These are phyloP conservation scores for Valencia hispanica DNA, from an alignment of 2,797 vertebrate genomes.

Conservation along the genomic window DNA sequence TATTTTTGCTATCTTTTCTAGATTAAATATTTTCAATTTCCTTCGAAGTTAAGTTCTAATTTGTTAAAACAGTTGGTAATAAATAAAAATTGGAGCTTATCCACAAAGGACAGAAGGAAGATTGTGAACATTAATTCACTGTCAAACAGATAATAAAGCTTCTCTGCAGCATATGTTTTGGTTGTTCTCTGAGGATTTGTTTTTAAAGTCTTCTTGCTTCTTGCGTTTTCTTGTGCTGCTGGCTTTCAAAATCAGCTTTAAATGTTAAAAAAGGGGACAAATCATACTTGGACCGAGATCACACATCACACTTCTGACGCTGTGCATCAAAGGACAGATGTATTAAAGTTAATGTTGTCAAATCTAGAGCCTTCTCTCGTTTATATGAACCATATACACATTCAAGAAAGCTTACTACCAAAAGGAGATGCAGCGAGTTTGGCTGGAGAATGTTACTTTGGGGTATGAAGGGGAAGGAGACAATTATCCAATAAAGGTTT, in stretches of 20 bases:
- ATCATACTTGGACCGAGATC: conserved; percentile 45
- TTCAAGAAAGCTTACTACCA: conserved; percentile 38
- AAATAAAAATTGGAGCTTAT: conserved; percentile 6
- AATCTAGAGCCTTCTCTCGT: conserved; percentile 52
- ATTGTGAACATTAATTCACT: conserved; percentile 41
- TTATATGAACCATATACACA: conserved; percentile 36
- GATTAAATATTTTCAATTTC: not conserved
- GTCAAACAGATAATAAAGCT: conserved; percentile 28
- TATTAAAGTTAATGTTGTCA: conserved; percentile 61
- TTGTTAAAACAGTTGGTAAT: conserved; percentile 3
- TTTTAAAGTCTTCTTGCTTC: conserved; percentile 23
- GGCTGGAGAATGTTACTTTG: conserved; percentile 42
- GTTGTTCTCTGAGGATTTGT: conserved; percentile 29
- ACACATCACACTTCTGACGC: conserved; percentile 43
- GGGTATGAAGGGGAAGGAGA: conserved; percentile 49
- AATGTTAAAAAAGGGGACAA: conserved; percentile 45
- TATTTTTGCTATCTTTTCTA: too few relatives aligned
- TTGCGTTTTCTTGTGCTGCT: too few relatives aligned
- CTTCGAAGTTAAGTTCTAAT: not conserved
- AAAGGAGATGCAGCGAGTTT: conserved; percentile 59
- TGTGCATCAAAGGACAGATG: conserved; percentile 52
- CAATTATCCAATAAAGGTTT: conserved; percentile 76
- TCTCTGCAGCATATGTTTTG: conserved; percentile 26
- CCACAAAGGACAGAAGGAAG: conserved; percentile 40
- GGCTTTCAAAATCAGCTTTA: conserved; percentile 9